phyloP scores from a whole-genome alignment of 2,113 vertebrate genomes.

The Zeus faber region DNA sequence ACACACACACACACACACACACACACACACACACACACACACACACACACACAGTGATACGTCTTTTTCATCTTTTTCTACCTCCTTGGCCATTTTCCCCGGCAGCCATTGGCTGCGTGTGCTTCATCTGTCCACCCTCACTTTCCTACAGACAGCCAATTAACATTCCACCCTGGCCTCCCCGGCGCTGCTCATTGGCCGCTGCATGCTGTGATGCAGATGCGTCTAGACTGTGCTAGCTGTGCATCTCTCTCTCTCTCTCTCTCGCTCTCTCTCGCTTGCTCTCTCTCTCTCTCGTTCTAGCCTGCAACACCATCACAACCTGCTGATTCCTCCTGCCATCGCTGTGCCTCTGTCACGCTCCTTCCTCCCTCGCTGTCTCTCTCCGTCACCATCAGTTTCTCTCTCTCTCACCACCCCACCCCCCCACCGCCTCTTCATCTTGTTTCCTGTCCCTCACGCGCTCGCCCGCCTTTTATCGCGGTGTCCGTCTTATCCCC shows the following conservation, averaged over 20 bases:
- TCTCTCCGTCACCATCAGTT: constrained; percentile 10
- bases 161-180: constrained; percentile 8
- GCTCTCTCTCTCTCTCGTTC: neutral
- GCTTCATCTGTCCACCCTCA: constrained; percentile 28
- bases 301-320: constrained; percentile 50
- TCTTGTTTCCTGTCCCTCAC: constrained; percentile 35
- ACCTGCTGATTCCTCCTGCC: constrained; percentile 58
- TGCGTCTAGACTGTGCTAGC: constrained; percentile 54
- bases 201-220: constrained; percentile 34
- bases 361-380: constrained; percentile 8
- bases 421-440: constrained; percentile 13
- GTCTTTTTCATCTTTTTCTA: neutral
- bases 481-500: neutral
- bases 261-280: constrained; percentile 32
- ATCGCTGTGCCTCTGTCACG: constrained; percentile 30
- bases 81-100: constrained; percentile 17
- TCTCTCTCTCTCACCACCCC: constrained; percentile 16
- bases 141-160: constrained; percentile 41
- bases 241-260: constrained; percentile 9
- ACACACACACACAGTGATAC: constrained; percentile 13
- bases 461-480: constrained; percentile 2
- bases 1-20: no score
- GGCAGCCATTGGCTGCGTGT: constrained; percentile 41
- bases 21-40: no score
- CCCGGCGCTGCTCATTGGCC: constrained; percentile 47